phyloP scores from a whole-genome alignment of 2,888 invertebrate genomes.

The Apotomis turbidana region DNA sequence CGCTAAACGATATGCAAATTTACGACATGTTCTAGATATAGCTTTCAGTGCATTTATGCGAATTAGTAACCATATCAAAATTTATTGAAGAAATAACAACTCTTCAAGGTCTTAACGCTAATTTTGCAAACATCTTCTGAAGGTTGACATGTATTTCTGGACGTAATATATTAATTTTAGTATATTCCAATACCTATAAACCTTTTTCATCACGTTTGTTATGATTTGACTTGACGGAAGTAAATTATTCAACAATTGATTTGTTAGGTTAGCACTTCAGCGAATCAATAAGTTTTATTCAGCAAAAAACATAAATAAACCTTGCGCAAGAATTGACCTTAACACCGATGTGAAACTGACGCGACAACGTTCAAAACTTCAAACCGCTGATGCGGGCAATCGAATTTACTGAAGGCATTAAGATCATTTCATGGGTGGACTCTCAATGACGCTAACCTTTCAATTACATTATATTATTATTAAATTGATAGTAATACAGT shows the following conservation, averaged over 20 bases:
- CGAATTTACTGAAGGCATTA: slow-evolving; percentile 49
- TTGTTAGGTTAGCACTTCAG: not conserved
- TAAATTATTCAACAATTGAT: not conserved
- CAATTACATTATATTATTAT: not conserved
- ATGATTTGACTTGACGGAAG: not conserved
- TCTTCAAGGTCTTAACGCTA: slow-evolving; percentile 22
- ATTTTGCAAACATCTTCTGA: slow-evolving; percentile 12
- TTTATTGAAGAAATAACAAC: slow-evolving; percentile 15
- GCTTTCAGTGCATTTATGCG: slow-evolving; percentile 33
- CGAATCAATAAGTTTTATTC: slow-evolving; percentile 9
- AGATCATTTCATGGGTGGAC: slow-evolving; percentile 34
- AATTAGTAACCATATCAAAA: slow-evolving; percentile 34
- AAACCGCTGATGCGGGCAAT: slow-evolving; percentile 73
- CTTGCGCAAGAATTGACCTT: slow-evolving; percentile 68
- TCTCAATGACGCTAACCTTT: slow-evolving; percentile 22
- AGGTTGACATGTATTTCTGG: not conserved
- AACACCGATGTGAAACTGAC: slow-evolving; percentile 70
- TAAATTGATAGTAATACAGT: slow-evolving; percentile 9
- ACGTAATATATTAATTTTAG: no score
- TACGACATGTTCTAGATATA: slow-evolving; percentile 33
- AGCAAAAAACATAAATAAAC: slow-evolving; percentile 56
- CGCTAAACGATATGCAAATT: slow-evolving; percentile 65
- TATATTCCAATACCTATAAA: no score
- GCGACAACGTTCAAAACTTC: slow-evolving; percentile 63
- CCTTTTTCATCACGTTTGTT: not conserved